Conservation (phyloP, 53 echinoderm and acorn worm species). For the Paracentrotus lividus region DNA sequence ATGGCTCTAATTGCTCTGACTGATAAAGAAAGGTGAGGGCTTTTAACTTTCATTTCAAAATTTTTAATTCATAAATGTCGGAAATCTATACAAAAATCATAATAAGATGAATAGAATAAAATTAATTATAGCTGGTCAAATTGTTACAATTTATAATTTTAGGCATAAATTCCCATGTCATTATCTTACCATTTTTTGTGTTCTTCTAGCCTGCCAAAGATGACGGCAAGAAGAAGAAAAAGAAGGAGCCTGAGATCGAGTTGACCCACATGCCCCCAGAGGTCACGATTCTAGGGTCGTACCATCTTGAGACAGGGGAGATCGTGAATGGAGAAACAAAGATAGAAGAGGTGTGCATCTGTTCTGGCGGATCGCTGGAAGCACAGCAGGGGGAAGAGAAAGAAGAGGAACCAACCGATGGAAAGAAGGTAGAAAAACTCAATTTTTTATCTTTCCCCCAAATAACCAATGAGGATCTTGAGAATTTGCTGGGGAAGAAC, state of each 20-base stretch:
- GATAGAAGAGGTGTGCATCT: constrained; percentile 82
- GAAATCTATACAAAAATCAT: no score
- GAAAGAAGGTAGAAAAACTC: constrained; percentile 92
- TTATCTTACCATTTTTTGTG: background rate
- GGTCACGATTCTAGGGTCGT: constrained; percentile 84
- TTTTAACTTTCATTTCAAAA: no score
- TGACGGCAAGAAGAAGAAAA: constrained; percentile 95
- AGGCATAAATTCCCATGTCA: background rate
- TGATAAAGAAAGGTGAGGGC: no score
- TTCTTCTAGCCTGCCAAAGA: constrained; percentile 37
- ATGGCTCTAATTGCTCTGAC: no score
- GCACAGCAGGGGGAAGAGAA: constrained; percentile 77
- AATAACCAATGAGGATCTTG: background rate
- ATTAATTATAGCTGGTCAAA: no score
- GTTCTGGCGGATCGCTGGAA: constrained; percentile 72
- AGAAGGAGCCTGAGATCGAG: constrained; percentile 96
- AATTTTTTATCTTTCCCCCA: no score
- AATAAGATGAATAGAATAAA: no score
- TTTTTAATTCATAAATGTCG: no score
- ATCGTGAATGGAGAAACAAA: constrained; percentile 87
- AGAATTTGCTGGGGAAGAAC: background rate
- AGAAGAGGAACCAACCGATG: constrained; percentile 76
- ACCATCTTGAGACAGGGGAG: constrained; percentile 79
- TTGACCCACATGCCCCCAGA: constrained; percentile 85
- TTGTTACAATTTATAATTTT: background rate